These are phyloP conservation scores for Hydropsyche tenuis DNA, from an alignment of 1,140 invertebrate species.

Conservation along the genomic window DNA sequence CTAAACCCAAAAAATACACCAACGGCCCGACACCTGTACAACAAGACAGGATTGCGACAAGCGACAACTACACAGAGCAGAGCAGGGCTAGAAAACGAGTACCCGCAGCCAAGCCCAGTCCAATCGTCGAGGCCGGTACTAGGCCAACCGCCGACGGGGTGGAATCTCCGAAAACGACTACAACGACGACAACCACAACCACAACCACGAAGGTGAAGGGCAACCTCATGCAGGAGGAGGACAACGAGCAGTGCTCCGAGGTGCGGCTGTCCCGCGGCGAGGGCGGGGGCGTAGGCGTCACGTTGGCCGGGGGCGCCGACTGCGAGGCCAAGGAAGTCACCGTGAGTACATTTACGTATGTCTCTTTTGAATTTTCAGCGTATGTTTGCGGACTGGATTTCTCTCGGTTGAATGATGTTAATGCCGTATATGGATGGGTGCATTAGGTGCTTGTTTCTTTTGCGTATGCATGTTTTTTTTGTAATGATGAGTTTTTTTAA, in stretches of 20 bases:
- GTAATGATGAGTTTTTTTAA: too few species aligned
- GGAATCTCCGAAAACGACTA: neutral
- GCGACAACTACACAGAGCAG: constrained; percentile 30
- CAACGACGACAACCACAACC: neutral
- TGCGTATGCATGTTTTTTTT: too few species aligned
- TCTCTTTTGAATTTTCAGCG: neutral
- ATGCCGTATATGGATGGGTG: neutral
- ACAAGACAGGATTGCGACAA: constrained; percentile 2
- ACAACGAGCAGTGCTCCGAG: constrained; percentile 50
- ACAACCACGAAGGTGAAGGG: constrained; percentile 1
- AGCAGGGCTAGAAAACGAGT: constrained; percentile 16
- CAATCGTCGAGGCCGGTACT: neutral
- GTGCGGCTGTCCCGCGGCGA: constrained; percentile 59
- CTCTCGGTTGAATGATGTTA: too few species aligned
- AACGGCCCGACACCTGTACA: constrained; percentile 20
- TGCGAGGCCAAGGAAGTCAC: constrained; percentile 92
- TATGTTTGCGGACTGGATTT: neutral
- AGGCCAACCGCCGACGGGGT: constrained; percentile 9
- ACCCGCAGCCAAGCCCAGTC: neutral
- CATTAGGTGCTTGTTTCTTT: too few species aligned
- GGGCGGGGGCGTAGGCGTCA: constrained; percentile 83
- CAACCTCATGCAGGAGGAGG: constrained; percentile 45
- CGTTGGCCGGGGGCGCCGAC: constrained; percentile 84
- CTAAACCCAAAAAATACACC: constrained; percentile 56
- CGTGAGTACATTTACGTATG: constrained; percentile 63